Evolutionary conservation across 2,888 invertebrate species (phyloP).

Genomic region (Troilus luridus): DNA sequence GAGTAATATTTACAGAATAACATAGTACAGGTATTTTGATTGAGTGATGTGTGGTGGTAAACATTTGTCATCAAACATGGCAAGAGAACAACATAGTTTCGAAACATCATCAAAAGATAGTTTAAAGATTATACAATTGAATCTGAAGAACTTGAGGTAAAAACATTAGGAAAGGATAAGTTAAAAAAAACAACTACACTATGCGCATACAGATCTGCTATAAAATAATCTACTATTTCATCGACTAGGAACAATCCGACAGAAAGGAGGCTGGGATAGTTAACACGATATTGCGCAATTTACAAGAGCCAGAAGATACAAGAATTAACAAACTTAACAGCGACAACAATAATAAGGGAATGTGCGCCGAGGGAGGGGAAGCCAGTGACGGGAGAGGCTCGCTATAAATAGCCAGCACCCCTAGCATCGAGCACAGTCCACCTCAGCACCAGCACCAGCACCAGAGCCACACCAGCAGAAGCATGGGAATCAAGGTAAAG

Average conservation of each 20-base stretch:
- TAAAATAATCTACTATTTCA: neutral
- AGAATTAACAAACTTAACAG: constrained; percentile 38
- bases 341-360: constrained; percentile 40
- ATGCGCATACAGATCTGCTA: neutral
- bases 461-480: too few relatives aligned
- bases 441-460: neutral
- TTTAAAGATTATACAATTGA: too few relatives aligned
- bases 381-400: neutral
- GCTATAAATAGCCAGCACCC: neutral
- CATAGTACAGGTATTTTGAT: too few relatives aligned
- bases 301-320: neutral
- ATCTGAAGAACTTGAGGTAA: too few relatives aligned
- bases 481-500: constrained; percentile 54
- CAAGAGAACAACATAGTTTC: too few relatives aligned
- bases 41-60: too few relatives aligned
- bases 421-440: neutral
- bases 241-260: neutral
- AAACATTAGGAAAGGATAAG: too few relatives aligned
- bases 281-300: constrained; percentile 13
- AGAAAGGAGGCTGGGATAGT: constrained; percentile 22
- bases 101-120: too few relatives aligned
- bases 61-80: too few relatives aligned
- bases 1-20: too few relatives aligned
- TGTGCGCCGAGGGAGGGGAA: neutral
- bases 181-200: neutral